Conservation (phyloP, 2,888 invertebrate genomes). For the Barypeithes pellucidus region DNA sequence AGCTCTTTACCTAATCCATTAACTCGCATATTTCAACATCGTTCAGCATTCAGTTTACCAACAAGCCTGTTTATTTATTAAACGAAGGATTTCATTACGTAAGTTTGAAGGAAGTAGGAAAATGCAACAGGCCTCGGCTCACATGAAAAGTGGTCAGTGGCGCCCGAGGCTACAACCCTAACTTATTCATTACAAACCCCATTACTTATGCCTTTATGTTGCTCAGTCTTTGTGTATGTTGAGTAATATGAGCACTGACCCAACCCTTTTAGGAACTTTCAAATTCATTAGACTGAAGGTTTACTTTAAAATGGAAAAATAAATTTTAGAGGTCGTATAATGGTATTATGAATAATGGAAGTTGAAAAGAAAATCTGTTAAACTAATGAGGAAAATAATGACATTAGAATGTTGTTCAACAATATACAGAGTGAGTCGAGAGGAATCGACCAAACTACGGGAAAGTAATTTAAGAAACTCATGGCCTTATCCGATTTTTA, state of each 20-base stretch:
- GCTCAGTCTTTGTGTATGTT: slow-evolving; percentile 46
- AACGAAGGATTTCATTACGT: slow-evolving; percentile 50
- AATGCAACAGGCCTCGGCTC: slow-evolving; percentile 48
- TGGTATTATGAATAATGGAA: too few relatives aligned
- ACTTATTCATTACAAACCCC: slow-evolving; percentile 54
- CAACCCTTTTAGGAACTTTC: slow-evolving; percentile 35
- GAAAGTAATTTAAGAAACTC: too few relatives aligned
- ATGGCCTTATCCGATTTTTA: too few relatives aligned
- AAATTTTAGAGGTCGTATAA: neutral
- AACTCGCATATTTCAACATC: slow-evolving; percentile 49
- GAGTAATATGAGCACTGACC: slow-evolving; percentile 42
- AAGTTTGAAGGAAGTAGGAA: slow-evolving; percentile 50
- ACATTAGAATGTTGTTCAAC: too few relatives aligned
- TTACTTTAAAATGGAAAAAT: slow-evolving; percentile 29
- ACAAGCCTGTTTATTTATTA: slow-evolving; percentile 52
- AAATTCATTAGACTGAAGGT: slow-evolving; percentile 35
- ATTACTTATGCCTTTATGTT: slow-evolving; percentile 54
- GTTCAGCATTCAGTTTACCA: slow-evolving; percentile 44
- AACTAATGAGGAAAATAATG: too few relatives aligned
- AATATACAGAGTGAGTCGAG: too few relatives aligned
- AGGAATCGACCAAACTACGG: too few relatives aligned
- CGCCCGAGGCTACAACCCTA: slow-evolving; percentile 44
- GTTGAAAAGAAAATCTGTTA: too few relatives aligned
- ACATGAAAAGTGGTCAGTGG: slow-evolving; percentile 51
- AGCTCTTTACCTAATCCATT: slow-evolving; percentile 46